Percentiles rank a stretch among this genome's conserved stretches.
Evolutionary conservation across 2,888 invertebrate genomes (phyloP).

Genomic region (Auanema sp.): DNA sequence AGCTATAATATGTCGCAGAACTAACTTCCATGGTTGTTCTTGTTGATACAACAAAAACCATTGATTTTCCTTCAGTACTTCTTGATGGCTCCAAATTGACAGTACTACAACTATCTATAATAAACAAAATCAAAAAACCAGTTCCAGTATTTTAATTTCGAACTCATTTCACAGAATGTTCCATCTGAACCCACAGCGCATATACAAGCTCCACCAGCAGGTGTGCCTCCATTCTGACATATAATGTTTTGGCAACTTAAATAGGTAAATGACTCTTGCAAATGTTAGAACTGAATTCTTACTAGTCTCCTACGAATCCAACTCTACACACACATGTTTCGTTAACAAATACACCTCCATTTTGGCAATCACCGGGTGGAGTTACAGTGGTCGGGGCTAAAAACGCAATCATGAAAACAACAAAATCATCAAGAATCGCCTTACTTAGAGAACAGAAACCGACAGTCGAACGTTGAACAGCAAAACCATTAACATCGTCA

Average conservation of each 20-base stretch:
- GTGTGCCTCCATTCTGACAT: conserved; percentile 49
- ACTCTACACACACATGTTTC: conserved; percentile 48
- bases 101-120: conserved; percentile 41
- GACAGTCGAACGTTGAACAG: conserved; percentile 47
- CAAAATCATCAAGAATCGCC: too few species aligned
- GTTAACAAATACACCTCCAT: conserved; percentile 50
- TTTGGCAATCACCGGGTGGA: conserved; percentile 42
- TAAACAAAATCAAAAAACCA: too few species aligned
- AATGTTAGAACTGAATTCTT: conserved; percentile 8
- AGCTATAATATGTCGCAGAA: conserved; percentile 1
- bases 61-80: conserved; percentile 34
- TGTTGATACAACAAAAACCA: conserved; percentile 49
- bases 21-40: conserved; percentile 38
- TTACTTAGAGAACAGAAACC: conserved; percentile 44
- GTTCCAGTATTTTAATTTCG: too few species aligned
- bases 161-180: conserved; percentile 53
- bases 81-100: conserved; percentile 35
- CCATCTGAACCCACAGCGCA: conserved; percentile 46
- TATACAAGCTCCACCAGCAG: conserved; percentile 35
- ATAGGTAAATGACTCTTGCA: too few species aligned
- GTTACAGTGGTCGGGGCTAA: conserved; percentile 30
- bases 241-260: conserved; percentile 40
- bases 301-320: conserved; percentile 42
- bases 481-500: conserved; percentile 50
- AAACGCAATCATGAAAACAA: neutral